Percentiles rank a stretch among this genome's conserved stretches.
Evolutionary conservation across 2,797 vertebrate species (phyloP).

Genomic region (Numenius phaeopus): DNA sequence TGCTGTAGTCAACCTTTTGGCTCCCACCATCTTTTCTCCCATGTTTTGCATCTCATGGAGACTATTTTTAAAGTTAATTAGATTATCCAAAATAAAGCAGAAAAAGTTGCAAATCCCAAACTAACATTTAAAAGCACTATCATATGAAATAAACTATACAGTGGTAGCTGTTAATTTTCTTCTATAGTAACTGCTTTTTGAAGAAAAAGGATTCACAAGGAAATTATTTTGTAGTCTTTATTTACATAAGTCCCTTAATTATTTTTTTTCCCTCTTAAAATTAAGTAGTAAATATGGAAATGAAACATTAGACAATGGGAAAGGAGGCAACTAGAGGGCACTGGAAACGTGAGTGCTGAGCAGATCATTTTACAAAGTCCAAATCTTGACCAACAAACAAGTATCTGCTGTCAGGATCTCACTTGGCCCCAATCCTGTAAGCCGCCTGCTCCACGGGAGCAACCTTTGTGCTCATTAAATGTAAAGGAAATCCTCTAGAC

Average conservation of each 20-base stretch:
- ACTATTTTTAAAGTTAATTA: constrained; percentile 73
- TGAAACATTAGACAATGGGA: background rate
- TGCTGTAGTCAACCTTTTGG: constrained; percentile 70
- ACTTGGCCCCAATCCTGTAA: background rate
- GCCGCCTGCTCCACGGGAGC: background rate
- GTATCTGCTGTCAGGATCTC: background rate
- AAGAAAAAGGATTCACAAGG: background rate
- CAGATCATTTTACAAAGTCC: background rate
- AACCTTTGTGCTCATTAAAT: background rate
- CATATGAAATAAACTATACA: background rate
- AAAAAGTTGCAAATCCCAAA: constrained; percentile 27
- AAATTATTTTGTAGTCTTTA: background rate
- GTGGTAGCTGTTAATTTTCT: background rate
- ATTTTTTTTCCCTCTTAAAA: background rate
- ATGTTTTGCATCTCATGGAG: constrained; percentile 51
- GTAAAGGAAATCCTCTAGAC: background rate
- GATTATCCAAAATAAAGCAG: constrained; percentile 52
- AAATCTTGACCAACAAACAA: background rate
- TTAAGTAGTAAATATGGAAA: background rate
- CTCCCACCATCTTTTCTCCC: constrained; percentile 62
- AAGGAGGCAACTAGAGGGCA: background rate
- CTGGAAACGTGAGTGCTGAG: background rate
- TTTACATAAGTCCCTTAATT: background rate
- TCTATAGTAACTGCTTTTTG: background rate
- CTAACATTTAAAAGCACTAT: constrained; percentile 4